Evolutionary conservation across 2,113 vertebrate species (phyloP).

Genomic region (Myotis davidii): DNA sequence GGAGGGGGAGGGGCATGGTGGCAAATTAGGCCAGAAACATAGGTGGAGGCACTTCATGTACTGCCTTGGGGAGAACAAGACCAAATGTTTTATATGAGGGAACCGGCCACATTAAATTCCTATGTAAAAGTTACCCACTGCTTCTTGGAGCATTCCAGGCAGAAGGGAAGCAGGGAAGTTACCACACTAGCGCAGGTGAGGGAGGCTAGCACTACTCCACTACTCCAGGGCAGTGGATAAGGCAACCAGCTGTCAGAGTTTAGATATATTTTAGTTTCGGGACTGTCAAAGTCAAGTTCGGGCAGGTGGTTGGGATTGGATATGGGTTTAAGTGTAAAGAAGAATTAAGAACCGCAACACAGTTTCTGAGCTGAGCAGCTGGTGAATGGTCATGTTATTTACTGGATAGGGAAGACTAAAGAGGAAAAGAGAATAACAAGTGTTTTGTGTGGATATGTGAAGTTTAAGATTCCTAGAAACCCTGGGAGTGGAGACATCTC

Average conservation of each 20-base stretch:
- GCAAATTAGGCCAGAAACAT: not conserved
- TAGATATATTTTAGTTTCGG: not conserved
- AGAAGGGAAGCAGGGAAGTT: not conserved
- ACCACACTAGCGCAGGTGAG: not conserved
- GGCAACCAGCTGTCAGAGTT: not conserved
- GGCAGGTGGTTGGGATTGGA: not conserved
- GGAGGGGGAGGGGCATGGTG: accelerated
- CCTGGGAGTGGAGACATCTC: not conserved
- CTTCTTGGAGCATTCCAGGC: not conserved
- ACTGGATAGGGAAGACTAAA: not conserved
- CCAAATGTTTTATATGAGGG: not conserved
- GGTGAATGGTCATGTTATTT: not conserved
- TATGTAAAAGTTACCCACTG: not conserved
- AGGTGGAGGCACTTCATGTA: not conserved
- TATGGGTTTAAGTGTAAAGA: not conserved
- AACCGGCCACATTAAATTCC: not conserved
- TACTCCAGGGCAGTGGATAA: not conserved
- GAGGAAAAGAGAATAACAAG: not conserved
- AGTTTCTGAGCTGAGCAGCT: not conserved
- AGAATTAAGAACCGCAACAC: not conserved
- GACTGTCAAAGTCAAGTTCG: not conserved
- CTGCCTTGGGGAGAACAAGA: not conserved
- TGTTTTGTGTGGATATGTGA: not conserved
- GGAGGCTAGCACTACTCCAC: not conserved
- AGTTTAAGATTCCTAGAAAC: not conserved